Conservation (phyloP, 1,140 invertebrate species). For the Megathymus violae region DNA sequence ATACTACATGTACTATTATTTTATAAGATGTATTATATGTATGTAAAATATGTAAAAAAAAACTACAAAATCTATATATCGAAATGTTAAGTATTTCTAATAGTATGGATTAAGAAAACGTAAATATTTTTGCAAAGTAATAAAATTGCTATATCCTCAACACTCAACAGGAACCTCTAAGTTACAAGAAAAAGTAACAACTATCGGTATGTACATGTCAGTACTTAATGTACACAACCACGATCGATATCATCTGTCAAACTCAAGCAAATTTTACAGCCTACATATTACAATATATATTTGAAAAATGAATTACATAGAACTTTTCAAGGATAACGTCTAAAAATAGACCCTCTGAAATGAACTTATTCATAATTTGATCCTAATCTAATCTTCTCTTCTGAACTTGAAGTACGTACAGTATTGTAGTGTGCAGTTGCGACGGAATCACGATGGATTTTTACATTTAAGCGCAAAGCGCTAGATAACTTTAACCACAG, state of each 20-base stretch:
- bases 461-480: slow-evolving; percentile 35
- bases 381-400: slow-evolving; percentile 19
- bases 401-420: slow-evolving; percentile 5
- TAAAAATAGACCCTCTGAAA: slow-evolving; percentile 3
- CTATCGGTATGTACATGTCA: background rate
- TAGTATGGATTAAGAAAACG: too few species aligned
- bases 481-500: slow-evolving; percentile 32
- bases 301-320: background rate
- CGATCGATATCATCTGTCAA: background rate
- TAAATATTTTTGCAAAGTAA: too few species aligned
- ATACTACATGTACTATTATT: too few species aligned
- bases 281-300: background rate
- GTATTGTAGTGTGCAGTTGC: slow-evolving; percentile 19
- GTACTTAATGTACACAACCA: background rate
- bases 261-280: background rate
- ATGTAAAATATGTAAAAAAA: too few species aligned
- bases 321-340: background rate
- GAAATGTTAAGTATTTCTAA: too few species aligned
- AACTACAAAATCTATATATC: too few species aligned
- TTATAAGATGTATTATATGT: too few species aligned
- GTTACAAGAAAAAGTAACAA: too few species aligned
- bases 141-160: too few species aligned
- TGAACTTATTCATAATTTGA: slow-evolving; percentile 1
- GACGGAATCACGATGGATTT: slow-evolving; percentile 49
- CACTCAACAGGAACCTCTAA: too few species aligned